Evolutionary conservation across 1,140 invertebrate species (phyloP), one percentile per base, ranked within the genome.

Genomic region (Temnothorax curvispinosus): DNA sequence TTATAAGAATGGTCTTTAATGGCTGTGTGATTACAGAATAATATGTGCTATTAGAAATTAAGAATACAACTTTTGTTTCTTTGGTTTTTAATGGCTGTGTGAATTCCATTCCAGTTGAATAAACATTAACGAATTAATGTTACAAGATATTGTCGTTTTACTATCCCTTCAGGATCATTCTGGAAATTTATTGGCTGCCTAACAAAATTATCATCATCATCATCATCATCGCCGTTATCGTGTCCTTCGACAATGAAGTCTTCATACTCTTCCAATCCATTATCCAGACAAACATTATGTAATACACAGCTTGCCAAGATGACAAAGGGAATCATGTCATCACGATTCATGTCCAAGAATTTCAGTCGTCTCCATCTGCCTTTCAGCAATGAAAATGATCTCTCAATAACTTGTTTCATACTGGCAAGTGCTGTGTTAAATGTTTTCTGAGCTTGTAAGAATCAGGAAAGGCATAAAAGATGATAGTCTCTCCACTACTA

Each of bases 341-440:
- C 52, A 47, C 74, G 38, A 44, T 76, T 76, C 54, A 76, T 76
- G 21, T 80, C 76, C 35, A 80, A 5, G 18, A 44, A 80, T 80
- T 80, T 80, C 21, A 80, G 35, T 65, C 44, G 56, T 50, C 60
- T 60, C 56, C 56, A 80, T 80, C 44, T 80, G 18, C 60, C 76
- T 65, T 80, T 80, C 8, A 80, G n/a, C n/a, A 77, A 77, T 4
- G 32, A 9, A 77, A 58, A 77, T 9, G 15, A n/a, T 77, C 18
- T 58, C 50, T 78, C 60, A 5, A 78, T 78, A 35, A 65, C 44
- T 65, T 60, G 44, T 4, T 44, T 58, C 56, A 80, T 80, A 27
- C 35, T 76, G 54, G 44, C 18, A 76, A 11, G 15, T 38, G 18
- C 7, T 76, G 74, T 69, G n/a, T 76, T 76, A 60, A 76, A 76